Percentiles rank a stretch among this genome's conserved stretches.
phyloP scores from a whole-genome alignment of 1,140 invertebrate species.

The Orchestia grillus region DNA sequence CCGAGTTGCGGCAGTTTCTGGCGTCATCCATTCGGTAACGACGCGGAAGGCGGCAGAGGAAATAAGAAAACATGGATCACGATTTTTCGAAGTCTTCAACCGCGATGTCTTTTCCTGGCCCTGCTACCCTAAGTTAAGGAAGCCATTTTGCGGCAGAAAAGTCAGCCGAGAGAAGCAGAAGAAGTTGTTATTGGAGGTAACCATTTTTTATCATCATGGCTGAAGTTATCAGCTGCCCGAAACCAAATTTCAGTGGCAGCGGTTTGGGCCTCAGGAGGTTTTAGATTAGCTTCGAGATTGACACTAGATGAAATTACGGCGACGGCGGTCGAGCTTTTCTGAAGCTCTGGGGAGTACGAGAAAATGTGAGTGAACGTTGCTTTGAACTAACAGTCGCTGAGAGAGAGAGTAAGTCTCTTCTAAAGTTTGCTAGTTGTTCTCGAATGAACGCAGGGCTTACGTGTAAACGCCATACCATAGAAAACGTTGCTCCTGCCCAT shows the following conservation, averaged over 20 bases:
- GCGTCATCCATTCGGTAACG: background rate
- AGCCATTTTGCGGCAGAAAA: background rate
- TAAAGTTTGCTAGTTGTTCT: no score
- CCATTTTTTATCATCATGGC: background rate
- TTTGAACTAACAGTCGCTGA: background rate
- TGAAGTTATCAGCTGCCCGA: background rate
- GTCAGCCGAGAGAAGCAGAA: background rate
- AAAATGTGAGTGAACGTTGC: background rate
- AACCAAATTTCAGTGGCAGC: background rate
- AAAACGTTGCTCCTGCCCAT: no score
- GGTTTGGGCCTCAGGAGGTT: slow-evolving; percentile 27
- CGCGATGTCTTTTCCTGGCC: background rate
- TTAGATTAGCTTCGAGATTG: slow-evolving; percentile 34
- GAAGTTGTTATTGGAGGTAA: background rate
- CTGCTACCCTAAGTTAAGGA: background rate
- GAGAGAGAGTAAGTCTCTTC: no score
- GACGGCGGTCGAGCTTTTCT: background rate
- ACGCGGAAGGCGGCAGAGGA: background rate
- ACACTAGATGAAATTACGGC: background rate
- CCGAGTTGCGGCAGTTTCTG: background rate
- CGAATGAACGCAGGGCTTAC: no score
- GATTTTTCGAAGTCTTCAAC: background rate
- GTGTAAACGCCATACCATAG: no score
- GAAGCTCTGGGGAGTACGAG: background rate
- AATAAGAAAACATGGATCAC: background rate